Conservation (phyloP, 2,113 vertebrate species). For the Capreolus pygargus region DNA sequence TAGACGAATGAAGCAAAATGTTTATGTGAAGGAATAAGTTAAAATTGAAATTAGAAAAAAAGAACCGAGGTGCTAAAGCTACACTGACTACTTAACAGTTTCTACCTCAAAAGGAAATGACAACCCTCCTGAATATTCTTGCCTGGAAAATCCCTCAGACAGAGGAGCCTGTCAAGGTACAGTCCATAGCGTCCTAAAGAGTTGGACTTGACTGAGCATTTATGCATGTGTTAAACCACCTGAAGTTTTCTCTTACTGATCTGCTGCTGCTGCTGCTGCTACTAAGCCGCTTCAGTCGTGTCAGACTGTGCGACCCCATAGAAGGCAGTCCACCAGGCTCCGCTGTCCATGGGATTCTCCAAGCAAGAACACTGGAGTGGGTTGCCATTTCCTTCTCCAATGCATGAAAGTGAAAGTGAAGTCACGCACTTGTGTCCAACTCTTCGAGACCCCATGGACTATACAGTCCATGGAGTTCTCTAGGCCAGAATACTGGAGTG, state of each 20-base stretch:
- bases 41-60: background rate
- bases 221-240: background rate
- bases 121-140: background rate
- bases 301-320: too few relatives aligned
- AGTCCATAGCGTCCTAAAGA: accelerated
- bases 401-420: background rate
- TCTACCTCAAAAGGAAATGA: background rate
- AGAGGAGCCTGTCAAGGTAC: background rate
- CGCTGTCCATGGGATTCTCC: too few relatives aligned
- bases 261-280: background rate
- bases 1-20: background rate
- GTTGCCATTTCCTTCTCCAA: too few relatives aligned
- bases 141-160: background rate
- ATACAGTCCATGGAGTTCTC: background rate
- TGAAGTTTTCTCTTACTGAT: background rate
- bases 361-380: too few relatives aligned
- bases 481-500: background rate
- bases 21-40: background rate
- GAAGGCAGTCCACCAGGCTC: too few relatives aligned
- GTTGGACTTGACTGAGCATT: background rate
- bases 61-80: background rate
- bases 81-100: background rate
- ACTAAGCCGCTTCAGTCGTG: too few relatives aligned
- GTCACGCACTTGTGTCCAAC: background rate
- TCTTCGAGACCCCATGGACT: background rate